A percentile compares a stretch with the other conserved stretches of the same genome.
Conservation (phyloP, 2,888 invertebrate genomes). For the Sclerodermus sp. region DNA sequence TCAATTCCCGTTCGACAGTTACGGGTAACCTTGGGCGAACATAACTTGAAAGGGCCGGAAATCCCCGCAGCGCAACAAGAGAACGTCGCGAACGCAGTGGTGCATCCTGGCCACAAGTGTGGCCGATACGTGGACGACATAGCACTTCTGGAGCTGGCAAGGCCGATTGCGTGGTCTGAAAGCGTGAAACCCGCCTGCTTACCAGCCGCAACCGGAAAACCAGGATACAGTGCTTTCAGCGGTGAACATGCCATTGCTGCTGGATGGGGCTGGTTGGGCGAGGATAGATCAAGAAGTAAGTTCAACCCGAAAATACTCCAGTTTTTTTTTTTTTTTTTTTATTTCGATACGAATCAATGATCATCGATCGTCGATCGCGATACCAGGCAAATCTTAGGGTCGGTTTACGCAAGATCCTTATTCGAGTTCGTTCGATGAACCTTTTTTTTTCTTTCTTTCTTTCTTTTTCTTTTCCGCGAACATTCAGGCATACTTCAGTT, state of each 20-base stretch:
- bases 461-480: too few species aligned
- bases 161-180: conserved; percentile 70
- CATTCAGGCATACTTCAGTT: too few species aligned
- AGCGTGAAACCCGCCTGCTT: conserved; percentile 78
- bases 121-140: conserved; percentile 67
- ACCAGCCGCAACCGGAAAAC: conserved; percentile 61
- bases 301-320: too few species aligned
- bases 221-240: conserved; percentile 60
- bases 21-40: conserved; percentile 70
- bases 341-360: too few species aligned
- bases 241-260: conserved; percentile 71
- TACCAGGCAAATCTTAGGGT: too few species aligned
- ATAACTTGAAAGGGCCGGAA: conserved; percentile 67
- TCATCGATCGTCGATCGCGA: too few species aligned
- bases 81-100: conserved; percentile 61
- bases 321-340: too few species aligned
- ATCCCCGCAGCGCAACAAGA: conserved; percentile 59
- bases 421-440: not conserved
- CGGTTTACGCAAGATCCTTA: too few species aligned
- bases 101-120: conserved; percentile 78
- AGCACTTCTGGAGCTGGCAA: conserved; percentile 72
- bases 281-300: conserved; percentile 69
- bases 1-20: conserved; percentile 69
- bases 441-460: too few species aligned
- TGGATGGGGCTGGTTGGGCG: conserved; percentile 86